Conservation (phyloP, 2,888 invertebrate species). For the Lottia gigantea region DNA sequence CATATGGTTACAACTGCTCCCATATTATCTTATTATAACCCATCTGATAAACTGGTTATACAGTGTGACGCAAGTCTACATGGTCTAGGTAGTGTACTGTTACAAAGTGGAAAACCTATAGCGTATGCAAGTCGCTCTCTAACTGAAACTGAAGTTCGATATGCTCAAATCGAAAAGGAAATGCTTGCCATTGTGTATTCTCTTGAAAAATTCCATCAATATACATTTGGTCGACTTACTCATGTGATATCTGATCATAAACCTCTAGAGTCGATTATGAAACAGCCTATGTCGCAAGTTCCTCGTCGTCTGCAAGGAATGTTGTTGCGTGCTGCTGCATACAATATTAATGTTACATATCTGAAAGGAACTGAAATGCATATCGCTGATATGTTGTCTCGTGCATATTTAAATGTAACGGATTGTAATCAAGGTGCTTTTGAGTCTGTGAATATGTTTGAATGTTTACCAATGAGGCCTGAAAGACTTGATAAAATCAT, state of each 20-base stretch:
- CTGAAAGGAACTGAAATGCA: conserved; percentile 32
- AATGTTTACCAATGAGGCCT: conserved; percentile 22
- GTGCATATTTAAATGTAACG: conserved; percentile 21
- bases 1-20: conserved; percentile 22
- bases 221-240: conserved; percentile 31
- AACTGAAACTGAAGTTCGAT: conserved; percentile 32
- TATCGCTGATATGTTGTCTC: conserved; percentile 32
- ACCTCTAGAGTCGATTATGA: conserved; percentile 33
- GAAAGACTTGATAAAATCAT: conserved; percentile 21
- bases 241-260: conserved; percentile 37
- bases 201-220: conserved; percentile 33
- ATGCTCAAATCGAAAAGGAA: conserved; percentile 46
- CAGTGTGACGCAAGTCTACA: conserved; percentile 30
- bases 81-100: conserved; percentile 37
- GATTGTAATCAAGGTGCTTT: conserved; percentile 12
- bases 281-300: conserved; percentile 31
- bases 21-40: conserved; percentile 28
- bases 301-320: conserved; percentile 39
- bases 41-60: conserved; percentile 16
- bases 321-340: conserved; percentile 34
- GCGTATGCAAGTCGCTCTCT: conserved; percentile 35
- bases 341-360: conserved; percentile 29
- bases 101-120: conserved; percentile 35
- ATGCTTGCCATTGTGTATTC: conserved; percentile 34
- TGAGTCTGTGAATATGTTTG: conserved; percentile 19